Evolutionary conservation across 2,797 vertebrate genomes (phyloP), one percentile per base, ranked within the genome.

Genomic region (Peromyscus nudipes): DNA sequence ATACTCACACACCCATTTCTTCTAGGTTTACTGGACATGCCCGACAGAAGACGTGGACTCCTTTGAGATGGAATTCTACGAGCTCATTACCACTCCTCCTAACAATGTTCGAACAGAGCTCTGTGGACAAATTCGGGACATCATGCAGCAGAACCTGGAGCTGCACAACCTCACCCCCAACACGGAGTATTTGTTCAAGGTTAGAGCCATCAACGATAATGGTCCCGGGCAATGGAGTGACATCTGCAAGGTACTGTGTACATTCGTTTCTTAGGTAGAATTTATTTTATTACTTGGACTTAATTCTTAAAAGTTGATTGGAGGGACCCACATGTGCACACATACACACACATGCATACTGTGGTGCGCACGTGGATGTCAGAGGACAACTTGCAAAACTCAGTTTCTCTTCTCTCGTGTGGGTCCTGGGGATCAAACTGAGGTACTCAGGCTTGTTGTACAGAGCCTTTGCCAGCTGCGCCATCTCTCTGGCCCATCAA

Each of bases 1-100:
- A 73, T 40, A 23, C 14, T 14, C 11, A 87, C 6, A 3, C 46
- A 29, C 40, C 60, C 81, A 65, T 86, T 91, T 96, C 80, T 91
- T n/a, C n/a, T 76, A 98, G 98, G 96, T 98, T 96, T 98, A 98
- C 69, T 98, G 98, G 98, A 98, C 98, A 7, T 98, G 98, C 96
- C 98, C 98, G 29, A 94, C 65, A 67, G 98, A 98, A 97, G 96
- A 98, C 0, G 92, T 98, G 90, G 98, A 98, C 37, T 98, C 97
- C 81, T 98, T 98, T 93, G 98, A 98, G 87, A 97, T 97, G 97
- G 98, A 98, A 95, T 98, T 98, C 95, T 98, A 98, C 8, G 98
- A 98, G 97, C 46, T 98, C 31, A 0, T 97, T 83, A 93, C 55
- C 83, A 49, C 86, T 46, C 64, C 97, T 52, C 97, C 97, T 52